Evolutionary conservation across 2,797 vertebrate species (phyloP), one percentile per base, ranked within the genome.

Genomic region (Fistularia tabacaria): DNA sequence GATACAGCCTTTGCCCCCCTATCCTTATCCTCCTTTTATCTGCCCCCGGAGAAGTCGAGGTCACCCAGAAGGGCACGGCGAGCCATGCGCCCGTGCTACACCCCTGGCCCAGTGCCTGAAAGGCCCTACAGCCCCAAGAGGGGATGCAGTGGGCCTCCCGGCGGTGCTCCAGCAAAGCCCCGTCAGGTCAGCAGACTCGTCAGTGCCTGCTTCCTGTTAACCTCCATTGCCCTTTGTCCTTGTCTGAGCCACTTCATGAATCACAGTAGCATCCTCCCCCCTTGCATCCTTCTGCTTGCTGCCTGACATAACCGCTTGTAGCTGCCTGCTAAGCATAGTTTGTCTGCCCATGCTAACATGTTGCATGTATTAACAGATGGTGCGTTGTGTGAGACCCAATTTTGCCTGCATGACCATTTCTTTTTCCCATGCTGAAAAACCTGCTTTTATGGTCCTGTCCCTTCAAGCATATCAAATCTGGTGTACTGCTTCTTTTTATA

Each of bases 131-230:
- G 90, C 88, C 90, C 90, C 85, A 95, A 89, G 77, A 98, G 91
- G 84, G 90, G 86, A 56, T 84, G 87, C 77, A 86, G 86, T 90
- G 91, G 74, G 84, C 88, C 68, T 67, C 77, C 91, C 51, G 79
- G 89, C 70, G 91, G 91, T 73, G 85, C 90, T 76, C 49, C 82
- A 59, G 14, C 87, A 77, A 95, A 92, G 86, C 86, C 80, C 90
- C 69, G 74, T 88, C 92, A 91, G 82, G 93, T 99, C 87, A 99
- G 95, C 91, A 94, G 81, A 92, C 87, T 92, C 91, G 69, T 90
- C 93, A 85, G 93, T 92, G 91, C 82, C 85, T 76, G 86, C 87
- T 80, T 74, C 76, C 72, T 71, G 66, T 66, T 79, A 58, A 60
- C 53, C 63, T 76, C 80, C 71, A 25, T 66, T 76, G 74, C 40